Base-by-base conservation (phyloP, 1,140 invertebrate species). In the Pseudomyrmex pallidus region DNA sequence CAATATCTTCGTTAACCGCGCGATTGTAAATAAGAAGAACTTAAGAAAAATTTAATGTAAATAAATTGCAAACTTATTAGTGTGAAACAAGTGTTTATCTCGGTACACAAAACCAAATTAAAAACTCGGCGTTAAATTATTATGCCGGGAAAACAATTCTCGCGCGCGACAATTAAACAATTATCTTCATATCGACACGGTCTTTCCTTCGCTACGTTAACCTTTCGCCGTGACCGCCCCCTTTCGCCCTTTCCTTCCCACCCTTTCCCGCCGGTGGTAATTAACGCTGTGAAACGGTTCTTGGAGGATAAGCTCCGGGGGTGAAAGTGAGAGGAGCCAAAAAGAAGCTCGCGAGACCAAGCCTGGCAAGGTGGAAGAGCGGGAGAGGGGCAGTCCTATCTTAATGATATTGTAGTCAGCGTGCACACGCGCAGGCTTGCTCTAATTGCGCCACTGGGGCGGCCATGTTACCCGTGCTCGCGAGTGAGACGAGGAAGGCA, bases 351-450 rank as follows among this genome's bases (percentile, higher is more conserved):
- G 13, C 74, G 52, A 78, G 44, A 56, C 56, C 44, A 2, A 44
- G 8, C 46, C 66, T 35, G 72, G 17, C 73, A 44, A 82, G 82
- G 84, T 17, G 72, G 84, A 35, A 7, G 35, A 35, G 35, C 35
- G 35, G 87, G 59, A 85, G 82, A 62, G 84, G 85, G 74, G 72
- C 73, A 74, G 83, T 87, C 87, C 86, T 90, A 91, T 91, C 91
- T 92, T 93, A 93, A 93, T 91, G 91, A 92, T 93, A 93, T 92
- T 93, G 92, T 93, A 92, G 91, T 87, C 88, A 90, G 89, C 85
- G 89, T 90, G 89, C 87, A 91, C 89, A 89, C 91, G 91, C 91
- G 91, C 91, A 91, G 89, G 88, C 92, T 90, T 90, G 87, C 91
- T 93, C 93, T 94, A 94, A 94, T 94, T 93, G 92, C 91, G 84